Conservation (phyloP, 2,113 vertebrate species). For the Pelmatolapia mariae region DNA sequence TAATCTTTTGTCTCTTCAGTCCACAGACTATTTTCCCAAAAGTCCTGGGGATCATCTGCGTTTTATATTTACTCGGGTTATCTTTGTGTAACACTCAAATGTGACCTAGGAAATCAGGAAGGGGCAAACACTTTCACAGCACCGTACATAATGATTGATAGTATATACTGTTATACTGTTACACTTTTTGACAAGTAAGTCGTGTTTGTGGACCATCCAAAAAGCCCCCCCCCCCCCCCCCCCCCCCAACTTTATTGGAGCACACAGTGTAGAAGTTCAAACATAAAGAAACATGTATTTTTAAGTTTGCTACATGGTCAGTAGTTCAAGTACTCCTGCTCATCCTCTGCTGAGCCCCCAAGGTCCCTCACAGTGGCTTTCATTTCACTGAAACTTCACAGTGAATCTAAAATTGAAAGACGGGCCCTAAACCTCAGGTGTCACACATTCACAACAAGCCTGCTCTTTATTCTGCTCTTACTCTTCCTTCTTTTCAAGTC, state of each 20-base stretch:
- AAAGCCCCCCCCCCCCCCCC: neutral
- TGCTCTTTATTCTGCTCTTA: neutral
- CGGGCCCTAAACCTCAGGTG: neutral
- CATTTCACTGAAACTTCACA: conserved; percentile 15
- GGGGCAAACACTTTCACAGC: neutral
- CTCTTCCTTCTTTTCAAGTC: neutral
- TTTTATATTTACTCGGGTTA: neutral
- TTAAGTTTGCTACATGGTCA: neutral
- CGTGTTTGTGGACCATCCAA: neutral
- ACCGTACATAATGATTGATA: neutral
- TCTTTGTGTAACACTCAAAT: neutral
- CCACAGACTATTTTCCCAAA: neutral
- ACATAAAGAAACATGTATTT: neutral
- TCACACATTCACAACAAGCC: neutral
- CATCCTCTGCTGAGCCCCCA: neutral
- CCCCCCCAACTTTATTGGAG: neutral
- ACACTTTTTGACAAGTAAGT: neutral
- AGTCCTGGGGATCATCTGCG: neutral
- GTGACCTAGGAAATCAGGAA: neutral
- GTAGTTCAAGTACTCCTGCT: neutral
- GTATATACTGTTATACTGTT: neutral
- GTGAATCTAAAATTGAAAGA: conserved; percentile 13
- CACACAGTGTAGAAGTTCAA: neutral
- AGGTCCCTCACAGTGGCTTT: neutral
- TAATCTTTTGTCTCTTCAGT: neutral